Evolutionary conservation across 2,797 vertebrate genomes (phyloP), one percentile per base, ranked within the genome.

Genomic region (Melanogrammus aeglefinus): DNA sequence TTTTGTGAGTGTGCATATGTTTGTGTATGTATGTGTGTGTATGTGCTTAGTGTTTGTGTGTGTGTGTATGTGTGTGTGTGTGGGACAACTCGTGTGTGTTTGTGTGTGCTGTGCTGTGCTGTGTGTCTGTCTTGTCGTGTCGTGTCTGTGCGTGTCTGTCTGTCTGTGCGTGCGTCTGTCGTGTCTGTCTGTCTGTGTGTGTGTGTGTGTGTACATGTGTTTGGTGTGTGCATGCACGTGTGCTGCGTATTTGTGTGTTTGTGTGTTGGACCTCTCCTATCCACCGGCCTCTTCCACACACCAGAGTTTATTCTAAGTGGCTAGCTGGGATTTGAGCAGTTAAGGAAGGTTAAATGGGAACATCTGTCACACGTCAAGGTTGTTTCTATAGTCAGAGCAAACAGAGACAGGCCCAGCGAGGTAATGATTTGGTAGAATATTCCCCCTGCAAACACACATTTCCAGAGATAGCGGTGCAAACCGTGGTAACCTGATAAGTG

Each of bases 321-420:
- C 90, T 29, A 78, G 88, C 91, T 94, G 91, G 92, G 92, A 94
- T 94, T 95, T 93, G 86, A 84, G 86, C 93, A 93, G 93, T 94
- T 94, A 88, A 93, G 84, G 75, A 63, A 82, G 91, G 90, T 88
- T 86, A 89, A 63, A 88, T 89, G 83, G 85, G 87, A 94, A 93
- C 94, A 95, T 93, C 93, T 94, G 92, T 87, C 81, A 78, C 86
- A 83, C 88, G 88, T 92, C 89, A 89, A 90, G 88, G 89, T 90
- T 91, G 82, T 83, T 85, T 85, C 86, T 88, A 76, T 83, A 27
- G 71, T 38, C 76, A 88, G 80, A 75, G 77, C 82, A 92, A 92
- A 91, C 81, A 90, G 73, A 73, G 73, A 72, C 83, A 79, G 69
- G 5, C 78, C 80, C 83, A 83, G 75, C 80, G 47, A 76, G 80